Percentiles rank a stretch among this genome's conserved stretches.
Evolutionary conservation across 2,113 vertebrate genomes (phyloP).

Genomic region (Notarius lentiginosus): DNA sequence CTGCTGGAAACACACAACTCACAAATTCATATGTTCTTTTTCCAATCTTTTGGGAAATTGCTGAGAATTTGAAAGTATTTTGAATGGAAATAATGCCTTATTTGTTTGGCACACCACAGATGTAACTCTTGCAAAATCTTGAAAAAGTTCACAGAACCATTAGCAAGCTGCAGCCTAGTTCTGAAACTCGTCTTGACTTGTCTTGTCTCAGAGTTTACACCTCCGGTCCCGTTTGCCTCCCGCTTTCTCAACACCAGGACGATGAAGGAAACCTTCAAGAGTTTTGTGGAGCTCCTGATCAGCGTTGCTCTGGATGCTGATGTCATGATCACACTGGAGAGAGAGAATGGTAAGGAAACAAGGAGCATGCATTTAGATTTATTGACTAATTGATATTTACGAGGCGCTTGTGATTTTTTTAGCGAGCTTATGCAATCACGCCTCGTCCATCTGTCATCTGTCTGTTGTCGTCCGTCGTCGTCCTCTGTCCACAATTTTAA

Average conservation of each 20-base stretch:
- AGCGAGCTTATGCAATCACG: no score
- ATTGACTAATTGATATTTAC: neutral
- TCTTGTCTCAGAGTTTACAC: constrained; percentile 74
- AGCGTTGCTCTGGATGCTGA: constrained; percentile 89
- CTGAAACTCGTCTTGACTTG: neutral
- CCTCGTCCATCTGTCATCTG: no score
- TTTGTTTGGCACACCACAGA: neutral
- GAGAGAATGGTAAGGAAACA: constrained; percentile 80
- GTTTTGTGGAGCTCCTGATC: constrained; percentile 93
- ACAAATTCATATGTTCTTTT: neutral
- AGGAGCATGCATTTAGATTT: neutral
- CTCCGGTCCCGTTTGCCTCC: constrained; percentile 81
- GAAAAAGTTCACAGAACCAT: neutral
- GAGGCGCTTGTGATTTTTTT: neutral
- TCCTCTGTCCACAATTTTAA: no score
- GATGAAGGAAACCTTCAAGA: constrained; percentile 97
- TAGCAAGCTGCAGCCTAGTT: neutral
- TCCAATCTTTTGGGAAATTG: neutral
- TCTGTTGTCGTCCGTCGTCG: no score
- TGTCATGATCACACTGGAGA: constrained; percentile 87
- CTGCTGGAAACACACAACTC: neutral
- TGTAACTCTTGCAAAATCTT: neutral
- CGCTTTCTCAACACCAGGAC: constrained; percentile 92
- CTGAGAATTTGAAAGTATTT: neutral
- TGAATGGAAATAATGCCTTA: neutral